phyloP scores from a whole-genome alignment of 2,888 invertebrate species.

The Autographa pulchrina region DNA sequence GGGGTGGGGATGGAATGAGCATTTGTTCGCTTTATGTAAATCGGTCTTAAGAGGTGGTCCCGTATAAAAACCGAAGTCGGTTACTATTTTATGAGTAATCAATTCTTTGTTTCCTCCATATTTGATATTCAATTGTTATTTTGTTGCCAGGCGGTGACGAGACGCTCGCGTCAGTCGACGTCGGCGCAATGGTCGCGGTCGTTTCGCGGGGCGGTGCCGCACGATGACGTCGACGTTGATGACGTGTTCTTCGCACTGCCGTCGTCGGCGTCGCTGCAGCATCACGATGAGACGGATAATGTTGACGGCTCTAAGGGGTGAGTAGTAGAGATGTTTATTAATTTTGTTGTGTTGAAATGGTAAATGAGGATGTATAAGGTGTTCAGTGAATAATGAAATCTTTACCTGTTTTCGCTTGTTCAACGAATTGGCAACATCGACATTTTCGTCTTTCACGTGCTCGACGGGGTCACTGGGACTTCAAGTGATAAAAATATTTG shows the following conservation, averaged over 20 bases:
- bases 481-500: too few relatives aligned
- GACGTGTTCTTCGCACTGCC: slow-evolving; percentile 83
- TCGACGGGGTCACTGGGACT: too few relatives aligned
- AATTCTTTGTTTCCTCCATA: background rate
- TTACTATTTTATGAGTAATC: background rate
- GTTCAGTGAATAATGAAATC: too few relatives aligned
- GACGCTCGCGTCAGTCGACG: slow-evolving; percentile 89
- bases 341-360: background rate
- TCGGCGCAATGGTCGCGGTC: slow-evolving; percentile 92
- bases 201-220: slow-evolving; percentile 89
- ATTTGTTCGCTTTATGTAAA: too few relatives aligned
- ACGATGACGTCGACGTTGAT: slow-evolving; percentile 80
- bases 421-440: too few relatives aligned
- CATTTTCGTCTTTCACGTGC: too few relatives aligned
- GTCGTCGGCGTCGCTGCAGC: slow-evolving; percentile 83
- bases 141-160: slow-evolving; percentile 86
- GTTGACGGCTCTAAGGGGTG: slow-evolving; percentile 81
- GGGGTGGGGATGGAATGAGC: too few relatives aligned
- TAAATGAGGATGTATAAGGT: too few relatives aligned
- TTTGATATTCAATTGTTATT: background rate
- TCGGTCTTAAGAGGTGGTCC: too few relatives aligned
- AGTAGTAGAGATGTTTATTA: slow-evolving; percentile 63
- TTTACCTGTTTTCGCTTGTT: too few relatives aligned
- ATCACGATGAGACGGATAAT: slow-evolving; percentile 83
- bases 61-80: too few relatives aligned